Conservation (phyloP, 2,888 invertebrate genomes). For the Zaprionus obscuricornis region DNA sequence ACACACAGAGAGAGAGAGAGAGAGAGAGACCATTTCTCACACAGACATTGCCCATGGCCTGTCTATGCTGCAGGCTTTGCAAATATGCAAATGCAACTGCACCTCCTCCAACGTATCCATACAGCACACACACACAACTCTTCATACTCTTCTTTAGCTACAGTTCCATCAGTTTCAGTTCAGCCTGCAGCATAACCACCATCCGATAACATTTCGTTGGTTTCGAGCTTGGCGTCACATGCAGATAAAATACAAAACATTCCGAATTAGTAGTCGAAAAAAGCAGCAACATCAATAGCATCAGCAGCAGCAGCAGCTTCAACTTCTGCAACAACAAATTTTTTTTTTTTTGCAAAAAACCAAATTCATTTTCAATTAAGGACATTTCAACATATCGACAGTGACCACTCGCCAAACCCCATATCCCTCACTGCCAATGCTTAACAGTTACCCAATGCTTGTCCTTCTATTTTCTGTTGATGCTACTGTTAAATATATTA, state of each 20-base stretch:
- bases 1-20: background rate
- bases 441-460: background rate
- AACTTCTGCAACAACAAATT: slow-evolving; percentile 31
- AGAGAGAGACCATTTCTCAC: background rate
- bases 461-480: slow-evolving; percentile 27
- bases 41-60: slow-evolving; percentile 34
- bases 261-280: slow-evolving; percentile 66
- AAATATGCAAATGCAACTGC: slow-evolving; percentile 67
- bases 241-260: slow-evolving; percentile 76
- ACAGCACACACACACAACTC: background rate
- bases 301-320: slow-evolving; percentile 14
- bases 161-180: slow-evolving; percentile 2
- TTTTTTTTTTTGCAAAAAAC: slow-evolving; percentile 65
- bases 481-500: slow-evolving; percentile 75
- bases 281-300: slow-evolving; percentile 24
- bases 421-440: background rate
- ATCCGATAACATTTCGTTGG: slow-evolving; percentile 48
- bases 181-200: slow-evolving; percentile 10
- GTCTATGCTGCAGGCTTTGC: slow-evolving; percentile 47
- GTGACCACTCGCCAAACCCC: slow-evolving; percentile 15
- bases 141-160: background rate
- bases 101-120: background rate
- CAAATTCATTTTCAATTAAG: slow-evolving; percentile 82
- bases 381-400: slow-evolving; percentile 76
- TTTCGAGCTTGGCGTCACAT: slow-evolving; percentile 54